Evolutionary conservation across 2,888 invertebrate species (phyloP), one percentile per base, ranked within the genome.

Genomic region (Saturnia japonica): DNA sequence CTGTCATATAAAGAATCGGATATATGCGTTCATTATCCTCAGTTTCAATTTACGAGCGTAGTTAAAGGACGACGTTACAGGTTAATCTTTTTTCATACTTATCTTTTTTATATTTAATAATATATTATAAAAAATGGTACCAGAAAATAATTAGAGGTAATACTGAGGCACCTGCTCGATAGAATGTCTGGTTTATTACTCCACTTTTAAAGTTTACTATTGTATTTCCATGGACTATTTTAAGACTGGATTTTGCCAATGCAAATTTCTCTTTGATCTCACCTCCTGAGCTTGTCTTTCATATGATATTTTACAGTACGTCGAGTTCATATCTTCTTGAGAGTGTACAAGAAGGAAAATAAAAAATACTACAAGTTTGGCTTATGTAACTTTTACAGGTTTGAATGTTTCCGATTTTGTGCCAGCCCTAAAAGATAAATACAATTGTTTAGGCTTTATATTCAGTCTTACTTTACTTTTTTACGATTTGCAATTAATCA

Each of bases 1-100:
- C 60, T 60, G 54, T 69, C 57, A 60, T 54, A 69, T 69, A 69
- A 69, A 69, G 69, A 60, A 60, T 60, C 25, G 16, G 43, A 68
- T 69, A 60, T 62, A 69, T 14, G 60, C 60, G 57, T 28, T 69
- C 69, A 62, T 69, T 69, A 69, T 60, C 60, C 68, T 25, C 40
- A 60, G 69, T 45, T 60, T 64, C 19, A 28, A 6, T 64, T 64
- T 64, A 64, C 19, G 64, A 40, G 8, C 11, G 40, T n/a, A 2
- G 8, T 64, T 40, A 19, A n/a, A 64, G 40, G 64, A 19, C 40
- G n/a, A 64, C 40, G 11, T 47, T 25, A 57, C 12, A 57, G 12
- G 12, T 25, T 12, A 25, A 12, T 57, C 11, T 54, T 6, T 8
- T 22, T 54, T 22, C 3, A 54, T 11, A 51, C 19, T 51, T 51